Evolutionary conservation across 2,797 vertebrate genomes (phyloP).

Genomic region (Miichthys miiuy): DNA sequence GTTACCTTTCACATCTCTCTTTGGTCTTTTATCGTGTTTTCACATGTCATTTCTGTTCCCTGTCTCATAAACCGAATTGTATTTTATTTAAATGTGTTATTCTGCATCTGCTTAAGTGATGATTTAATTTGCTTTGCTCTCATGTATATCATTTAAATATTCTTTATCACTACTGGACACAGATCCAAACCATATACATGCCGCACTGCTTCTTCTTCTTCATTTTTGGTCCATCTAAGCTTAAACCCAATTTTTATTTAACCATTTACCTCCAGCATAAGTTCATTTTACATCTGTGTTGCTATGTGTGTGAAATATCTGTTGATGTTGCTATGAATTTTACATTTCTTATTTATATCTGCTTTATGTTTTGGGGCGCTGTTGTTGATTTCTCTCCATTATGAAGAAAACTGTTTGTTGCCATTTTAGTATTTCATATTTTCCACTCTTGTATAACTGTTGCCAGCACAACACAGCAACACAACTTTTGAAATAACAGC

Average conservation of each 20-base stretch:
- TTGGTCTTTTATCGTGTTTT: not conserved
- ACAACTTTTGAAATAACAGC: constrained; percentile 57
- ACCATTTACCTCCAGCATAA: constrained; percentile 53
- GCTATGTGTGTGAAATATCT: constrained; percentile 57
- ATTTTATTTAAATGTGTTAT: constrained; percentile 32
- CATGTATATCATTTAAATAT: constrained; percentile 43
- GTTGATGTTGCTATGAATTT: constrained; percentile 60
- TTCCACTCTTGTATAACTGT: constrained; percentile 53
- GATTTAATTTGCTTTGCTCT: constrained; percentile 27
- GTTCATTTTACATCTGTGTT: constrained; percentile 47
- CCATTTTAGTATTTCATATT: constrained; percentile 61
- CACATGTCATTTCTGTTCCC: not conserved
- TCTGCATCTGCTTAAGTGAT: constrained; percentile 22
- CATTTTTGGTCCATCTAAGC: constrained; percentile 11
- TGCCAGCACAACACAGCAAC: constrained; percentile 48
- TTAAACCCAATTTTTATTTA: constrained; percentile 43
- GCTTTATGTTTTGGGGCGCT: constrained; percentile 60
- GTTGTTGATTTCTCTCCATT: constrained; percentile 48
- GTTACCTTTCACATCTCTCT: constrained; percentile 3
- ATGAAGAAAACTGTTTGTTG: constrained; percentile 51
- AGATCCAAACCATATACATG: constrained; percentile 53
- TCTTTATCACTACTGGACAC: constrained; percentile 40
- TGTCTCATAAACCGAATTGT: constrained; percentile 14
- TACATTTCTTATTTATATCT: constrained; percentile 82
- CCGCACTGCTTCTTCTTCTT: constrained; percentile 49